Conservation (phyloP, 2,888 invertebrate genomes). For the Metacarcinus magister region DNA sequence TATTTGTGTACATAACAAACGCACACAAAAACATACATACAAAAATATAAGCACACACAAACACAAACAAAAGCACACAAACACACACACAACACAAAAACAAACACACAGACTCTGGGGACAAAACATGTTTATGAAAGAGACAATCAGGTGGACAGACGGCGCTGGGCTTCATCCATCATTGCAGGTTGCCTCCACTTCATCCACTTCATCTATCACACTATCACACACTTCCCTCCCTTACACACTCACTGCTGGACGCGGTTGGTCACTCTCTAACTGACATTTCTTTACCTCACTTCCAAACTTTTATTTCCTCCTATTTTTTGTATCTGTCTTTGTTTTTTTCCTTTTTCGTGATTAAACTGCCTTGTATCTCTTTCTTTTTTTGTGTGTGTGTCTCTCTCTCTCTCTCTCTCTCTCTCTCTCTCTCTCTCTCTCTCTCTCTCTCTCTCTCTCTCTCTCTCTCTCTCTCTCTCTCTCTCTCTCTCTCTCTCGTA, state of each 20-base stretch:
- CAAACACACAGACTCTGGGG: neutral
- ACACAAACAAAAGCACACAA: neutral
- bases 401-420: neutral
- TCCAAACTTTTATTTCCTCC: too few species aligned
- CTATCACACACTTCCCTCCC: slow-evolving; percentile 23
- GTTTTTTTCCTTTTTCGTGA: too few species aligned
- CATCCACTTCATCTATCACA: neutral
- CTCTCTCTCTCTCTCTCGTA: neutral
- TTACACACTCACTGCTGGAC: neutral
- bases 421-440: neutral
- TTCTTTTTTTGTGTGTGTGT: too few species aligned
- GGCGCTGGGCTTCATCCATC: neutral
- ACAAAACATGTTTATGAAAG: slow-evolving; percentile 8
- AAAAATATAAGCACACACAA: neutral
- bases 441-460: neutral
- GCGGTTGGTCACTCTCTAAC: too few species aligned
- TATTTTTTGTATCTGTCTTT: neutral
- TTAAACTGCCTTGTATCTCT: too few species aligned
- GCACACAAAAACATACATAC: neutral
- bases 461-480: slow-evolving; percentile 47
- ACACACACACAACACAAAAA: neutral
- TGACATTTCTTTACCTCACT: too few species aligned
- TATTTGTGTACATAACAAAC: neutral
- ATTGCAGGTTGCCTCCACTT: neutral
- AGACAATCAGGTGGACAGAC: slow-evolving; percentile 4